phyloP scores from a whole-genome alignment of 2,113 vertebrate species.

The Australoheros scitulus region DNA sequence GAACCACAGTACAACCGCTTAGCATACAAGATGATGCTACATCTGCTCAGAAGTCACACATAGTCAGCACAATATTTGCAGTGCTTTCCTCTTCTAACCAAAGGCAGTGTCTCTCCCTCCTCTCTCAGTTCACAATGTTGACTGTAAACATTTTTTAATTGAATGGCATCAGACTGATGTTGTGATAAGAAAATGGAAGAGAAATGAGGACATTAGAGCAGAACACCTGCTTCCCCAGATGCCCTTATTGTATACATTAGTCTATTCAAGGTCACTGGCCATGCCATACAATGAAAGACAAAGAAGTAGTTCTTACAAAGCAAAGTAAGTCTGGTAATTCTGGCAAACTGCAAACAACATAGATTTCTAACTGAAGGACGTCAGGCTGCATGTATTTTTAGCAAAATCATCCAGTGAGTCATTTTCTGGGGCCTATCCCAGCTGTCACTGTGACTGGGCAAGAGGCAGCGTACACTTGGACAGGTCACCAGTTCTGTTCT shows the following conservation, averaged over 20 bases:
- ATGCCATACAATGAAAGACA: neutral
- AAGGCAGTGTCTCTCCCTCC: neutral
- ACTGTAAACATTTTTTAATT: neutral
- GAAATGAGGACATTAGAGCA: neutral
- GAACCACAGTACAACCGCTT: slow-evolving; percentile 19
- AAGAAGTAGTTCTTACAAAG: neutral
- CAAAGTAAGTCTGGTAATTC: no score
- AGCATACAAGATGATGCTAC: slow-evolving; percentile 45
- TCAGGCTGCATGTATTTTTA: no score
- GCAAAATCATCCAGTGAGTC: no score
- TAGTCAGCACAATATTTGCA: neutral
- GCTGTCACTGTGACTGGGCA: no score
- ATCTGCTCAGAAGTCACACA: slow-evolving; percentile 35
- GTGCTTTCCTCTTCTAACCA: neutral
- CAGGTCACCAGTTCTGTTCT: no score
- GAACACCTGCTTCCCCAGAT: neutral
- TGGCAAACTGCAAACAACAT: no score
- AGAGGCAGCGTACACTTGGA: no score
- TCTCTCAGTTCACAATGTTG: neutral
- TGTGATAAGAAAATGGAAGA: neutral
- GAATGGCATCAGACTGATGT: neutral
- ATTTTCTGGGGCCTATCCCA: no score
- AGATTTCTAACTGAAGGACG: no score
- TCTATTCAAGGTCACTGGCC: neutral
- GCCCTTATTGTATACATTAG: neutral